A percentile compares a stretch with the other conserved stretches of the same genome.
These are phyloP conservation scores for Nomia melanderi DNA, from an alignment of 1,140 invertebrate species.

Conservation along the genomic window DNA sequence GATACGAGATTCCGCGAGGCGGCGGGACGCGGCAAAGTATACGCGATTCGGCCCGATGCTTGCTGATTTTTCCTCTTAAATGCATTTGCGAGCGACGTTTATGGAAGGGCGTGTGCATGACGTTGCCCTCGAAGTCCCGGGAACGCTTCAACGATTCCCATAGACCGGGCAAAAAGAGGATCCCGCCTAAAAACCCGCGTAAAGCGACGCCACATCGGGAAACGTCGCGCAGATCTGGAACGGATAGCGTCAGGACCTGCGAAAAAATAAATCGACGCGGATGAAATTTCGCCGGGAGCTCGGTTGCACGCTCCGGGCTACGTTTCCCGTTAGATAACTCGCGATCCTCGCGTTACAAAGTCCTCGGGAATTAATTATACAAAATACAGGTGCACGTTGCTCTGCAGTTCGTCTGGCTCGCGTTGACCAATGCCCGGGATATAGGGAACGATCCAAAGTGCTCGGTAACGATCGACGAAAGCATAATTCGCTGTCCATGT, in stretches of 20 bases:
- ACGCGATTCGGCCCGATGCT: conserved; percentile 28
- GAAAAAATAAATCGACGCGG: conserved; percentile 29
- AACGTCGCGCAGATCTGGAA: neutral
- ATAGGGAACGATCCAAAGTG: conserved; percentile 8
- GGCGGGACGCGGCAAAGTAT: conserved; percentile 35
- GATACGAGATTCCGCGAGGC: conserved; percentile 32
- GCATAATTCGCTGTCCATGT: neutral
- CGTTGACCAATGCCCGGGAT: neutral
- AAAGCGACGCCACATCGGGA: neutral
- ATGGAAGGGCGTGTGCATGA: conserved; percentile 52
- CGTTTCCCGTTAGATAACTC: neutral
- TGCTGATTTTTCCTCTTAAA: conserved; percentile 43
- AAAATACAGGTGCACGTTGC: neutral
- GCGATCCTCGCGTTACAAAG: neutral
- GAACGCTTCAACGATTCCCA: conserved; percentile 23
- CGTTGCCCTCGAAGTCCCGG: neutral
- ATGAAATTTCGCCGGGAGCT: conserved; percentile 20
- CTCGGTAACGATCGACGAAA: neutral
- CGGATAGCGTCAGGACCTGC: neutral
- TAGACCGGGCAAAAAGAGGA: neutral
- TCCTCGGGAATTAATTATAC: neutral
- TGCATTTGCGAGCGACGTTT: conserved; percentile 56
- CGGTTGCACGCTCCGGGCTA: neutral
- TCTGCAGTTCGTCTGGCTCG: neutral
- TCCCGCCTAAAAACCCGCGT: conserved; percentile 14